Conservation (phyloP, 2,888 invertebrate species). For the Ellobium chinense region DNA sequence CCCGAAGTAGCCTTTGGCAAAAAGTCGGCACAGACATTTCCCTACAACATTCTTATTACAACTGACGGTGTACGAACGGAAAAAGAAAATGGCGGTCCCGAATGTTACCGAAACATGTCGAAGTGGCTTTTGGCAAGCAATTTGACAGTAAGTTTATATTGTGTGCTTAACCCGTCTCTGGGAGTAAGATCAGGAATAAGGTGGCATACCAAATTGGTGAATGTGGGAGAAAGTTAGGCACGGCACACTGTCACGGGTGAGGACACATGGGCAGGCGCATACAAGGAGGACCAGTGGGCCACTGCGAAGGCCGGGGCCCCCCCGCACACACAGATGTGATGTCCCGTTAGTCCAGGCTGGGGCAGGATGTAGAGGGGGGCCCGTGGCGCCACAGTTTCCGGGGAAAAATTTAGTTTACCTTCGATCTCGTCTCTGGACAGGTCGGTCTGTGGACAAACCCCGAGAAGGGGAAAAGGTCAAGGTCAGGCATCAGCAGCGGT, state of each 20-base stretch:
- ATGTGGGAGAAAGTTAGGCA: not conserved
- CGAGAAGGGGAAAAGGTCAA: not conserved
- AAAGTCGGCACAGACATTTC: too few species aligned
- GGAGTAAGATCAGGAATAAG: not conserved
- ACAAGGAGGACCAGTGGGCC: not conserved
- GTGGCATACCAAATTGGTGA: not conserved
- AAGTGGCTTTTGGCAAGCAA: too few species aligned
- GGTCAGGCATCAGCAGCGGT: not conserved
- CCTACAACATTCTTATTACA: too few species aligned
- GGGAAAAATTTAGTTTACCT: conserved; percentile 24
- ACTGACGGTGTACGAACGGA: too few species aligned
- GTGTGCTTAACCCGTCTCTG: too few species aligned
- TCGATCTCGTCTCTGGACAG: conserved; percentile 45
- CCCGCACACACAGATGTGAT: not conserved
- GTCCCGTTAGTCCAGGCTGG: not conserved
- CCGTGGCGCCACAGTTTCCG: not conserved
- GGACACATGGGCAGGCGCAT: not conserved
- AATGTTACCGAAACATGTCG: too few species aligned
- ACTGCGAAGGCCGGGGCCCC: not conserved
- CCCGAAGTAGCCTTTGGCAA: too few species aligned
- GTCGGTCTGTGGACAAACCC: conserved; percentile 22
- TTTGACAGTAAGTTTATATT: too few species aligned
- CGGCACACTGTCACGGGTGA: not conserved
- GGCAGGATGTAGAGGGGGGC: too few species aligned
- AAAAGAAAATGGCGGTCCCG: too few species aligned